These are phyloP conservation scores for Cheilinus undulatus DNA, from an alignment of 2,113 vertebrate genomes.

Conservation along the genomic window DNA sequence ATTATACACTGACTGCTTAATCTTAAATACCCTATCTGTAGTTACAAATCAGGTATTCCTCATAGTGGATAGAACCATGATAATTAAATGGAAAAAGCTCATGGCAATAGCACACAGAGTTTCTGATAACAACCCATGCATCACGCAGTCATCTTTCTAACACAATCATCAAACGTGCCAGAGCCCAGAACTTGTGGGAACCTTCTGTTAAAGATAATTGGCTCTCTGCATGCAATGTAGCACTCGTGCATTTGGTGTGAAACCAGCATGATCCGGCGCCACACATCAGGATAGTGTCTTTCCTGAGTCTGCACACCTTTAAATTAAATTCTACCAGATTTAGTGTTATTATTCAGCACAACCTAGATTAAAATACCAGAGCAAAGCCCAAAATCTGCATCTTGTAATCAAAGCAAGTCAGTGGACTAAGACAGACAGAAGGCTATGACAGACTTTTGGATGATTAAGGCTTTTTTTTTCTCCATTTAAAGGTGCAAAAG, in stretches of 20 bases:
- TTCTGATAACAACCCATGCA: too few species aligned
- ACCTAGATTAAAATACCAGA: background rate
- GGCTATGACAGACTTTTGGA: background rate
- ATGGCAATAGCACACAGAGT: background rate
- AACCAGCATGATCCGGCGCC: background rate
- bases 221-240: background rate
- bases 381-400: background rate
- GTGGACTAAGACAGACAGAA: background rate
- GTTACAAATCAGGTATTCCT: background rate
- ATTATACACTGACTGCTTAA: too few species aligned
- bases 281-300: background rate
- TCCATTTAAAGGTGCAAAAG: too few species aligned
- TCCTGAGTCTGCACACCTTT: background rate
- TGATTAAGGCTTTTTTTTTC: background rate
- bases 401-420: background rate
- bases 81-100: too few species aligned
- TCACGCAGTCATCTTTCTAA: background rate
- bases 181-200: background rate
- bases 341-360: background rate
- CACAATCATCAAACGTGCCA: background rate
- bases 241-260: background rate
- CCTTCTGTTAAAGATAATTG: background rate
- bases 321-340: background rate
- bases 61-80: background rate
- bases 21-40: background rate